These are phyloP conservation scores for Acanthosepion lycidas DNA, from an alignment of 2,888 invertebrate species.

Conservation along the genomic window DNA sequence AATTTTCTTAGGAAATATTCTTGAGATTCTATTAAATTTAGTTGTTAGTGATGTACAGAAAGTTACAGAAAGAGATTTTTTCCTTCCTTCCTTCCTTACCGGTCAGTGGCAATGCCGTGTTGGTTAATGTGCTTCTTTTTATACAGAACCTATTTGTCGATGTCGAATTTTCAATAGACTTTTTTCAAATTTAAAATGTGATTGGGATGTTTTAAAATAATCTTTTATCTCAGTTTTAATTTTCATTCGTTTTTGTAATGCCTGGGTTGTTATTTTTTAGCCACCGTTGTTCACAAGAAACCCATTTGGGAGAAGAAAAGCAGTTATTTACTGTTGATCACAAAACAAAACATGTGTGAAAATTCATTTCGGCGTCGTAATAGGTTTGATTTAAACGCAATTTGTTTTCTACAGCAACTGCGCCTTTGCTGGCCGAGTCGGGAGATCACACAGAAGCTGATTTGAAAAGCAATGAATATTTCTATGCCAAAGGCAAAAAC, in stretches of 20 bases:
- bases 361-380: neutral
- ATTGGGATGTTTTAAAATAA: no score
- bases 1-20: no score
- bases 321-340: neutral
- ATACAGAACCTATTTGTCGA: no score
- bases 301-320: neutral
- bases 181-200: no score
- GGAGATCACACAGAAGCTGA: neutral
- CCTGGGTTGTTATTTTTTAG: neutral
- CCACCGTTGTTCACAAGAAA: neutral
- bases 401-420: neutral
- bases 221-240: neutral
- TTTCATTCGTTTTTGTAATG: neutral
- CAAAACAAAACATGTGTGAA: no score
- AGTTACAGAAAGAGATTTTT: no score
- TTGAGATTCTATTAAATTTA: no score
- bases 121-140: no score
- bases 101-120: no score
- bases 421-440: neutral
- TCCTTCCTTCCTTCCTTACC: no score
- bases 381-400: constrained; percentile 33
- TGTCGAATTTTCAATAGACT: no score
- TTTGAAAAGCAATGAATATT: constrained; percentile 5
- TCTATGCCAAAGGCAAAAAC: neutral
- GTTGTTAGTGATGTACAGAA: no score